A percentile compares a stretch with the other conserved stretches of the same genome.
These are phyloP conservation scores for Semnornis frantzii DNA, from an alignment of 2,113 vertebrate species.

Conservation along the genomic window DNA sequence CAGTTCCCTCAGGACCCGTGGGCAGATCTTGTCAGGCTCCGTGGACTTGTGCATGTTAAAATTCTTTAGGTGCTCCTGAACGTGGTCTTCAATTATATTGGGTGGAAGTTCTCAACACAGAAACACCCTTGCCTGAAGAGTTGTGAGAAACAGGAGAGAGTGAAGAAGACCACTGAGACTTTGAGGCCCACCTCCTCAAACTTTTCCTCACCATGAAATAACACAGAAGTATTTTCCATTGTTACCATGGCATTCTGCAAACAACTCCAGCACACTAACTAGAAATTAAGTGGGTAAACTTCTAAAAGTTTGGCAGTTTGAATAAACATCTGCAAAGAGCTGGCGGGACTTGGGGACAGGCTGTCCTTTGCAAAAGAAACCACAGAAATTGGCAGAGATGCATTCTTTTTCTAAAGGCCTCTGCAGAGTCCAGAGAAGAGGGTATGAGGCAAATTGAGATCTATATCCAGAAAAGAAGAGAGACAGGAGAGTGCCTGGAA, in stretches of 20 bases:
- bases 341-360: conserved; percentile 9
- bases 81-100: too few species aligned
- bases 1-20: too few species aligned
- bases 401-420: background rate
- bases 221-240: conserved; percentile 13
- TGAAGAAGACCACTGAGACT: background rate
- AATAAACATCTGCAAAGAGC: conserved; percentile 18
- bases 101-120: background rate
- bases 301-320: conserved; percentile 23
- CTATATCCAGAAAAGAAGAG: background rate
- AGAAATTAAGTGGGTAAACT: conserved; percentile 38
- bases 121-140: background rate
- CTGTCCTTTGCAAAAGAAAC: conserved; percentile 32
- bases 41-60: too few species aligned
- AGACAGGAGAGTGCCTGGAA: background rate
- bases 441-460: background rate
- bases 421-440: background rate
- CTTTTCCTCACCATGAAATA: background rate
- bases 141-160: background rate
- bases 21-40: too few species aligned
- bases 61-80: too few species aligned
- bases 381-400: background rate
- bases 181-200: background rate
- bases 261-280: background rate
- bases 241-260: conserved; percentile 33